These are phyloP conservation scores for Zophobas morio DNA, from an alignment of 1,140 invertebrate species.

Conservation along the genomic window DNA sequence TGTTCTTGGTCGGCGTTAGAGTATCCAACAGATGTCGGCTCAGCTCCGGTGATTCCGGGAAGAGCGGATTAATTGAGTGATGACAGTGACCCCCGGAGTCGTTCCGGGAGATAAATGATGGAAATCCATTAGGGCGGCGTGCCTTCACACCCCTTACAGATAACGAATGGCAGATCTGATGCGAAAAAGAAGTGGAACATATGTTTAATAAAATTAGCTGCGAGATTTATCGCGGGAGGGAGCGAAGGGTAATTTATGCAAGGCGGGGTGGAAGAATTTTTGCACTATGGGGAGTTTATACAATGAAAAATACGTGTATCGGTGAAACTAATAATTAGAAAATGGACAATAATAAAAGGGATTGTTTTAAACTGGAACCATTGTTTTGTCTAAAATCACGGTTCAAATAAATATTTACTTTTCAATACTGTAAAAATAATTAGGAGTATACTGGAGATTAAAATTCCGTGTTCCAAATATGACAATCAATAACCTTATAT, in stretches of 20 bases:
- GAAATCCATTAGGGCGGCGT: slow-evolving; percentile 59
- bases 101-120: slow-evolving; percentile 59
- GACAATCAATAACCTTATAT: too few species aligned
- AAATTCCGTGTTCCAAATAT: too few species aligned
- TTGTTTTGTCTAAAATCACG: too few species aligned
- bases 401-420: too few species aligned
- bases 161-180: slow-evolving; percentile 51
- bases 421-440: too few species aligned
- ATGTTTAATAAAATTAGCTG: slow-evolving; percentile 58
- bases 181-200: slow-evolving; percentile 54
- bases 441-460: too few species aligned
- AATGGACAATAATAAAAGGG: too few species aligned
- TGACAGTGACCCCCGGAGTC: slow-evolving; percentile 54
- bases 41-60: not conserved
- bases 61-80: slow-evolving; percentile 23
- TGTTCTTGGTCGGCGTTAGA: not conserved
- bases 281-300: too few species aligned
- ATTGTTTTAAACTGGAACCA: too few species aligned
- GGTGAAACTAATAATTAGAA: too few species aligned
- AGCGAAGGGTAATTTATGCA: not conserved
- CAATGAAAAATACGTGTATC: too few species aligned
- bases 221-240: slow-evolving; percentile 20
- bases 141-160: slow-evolving; percentile 53
- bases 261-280: not conserved
- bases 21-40: slow-evolving; percentile 14